Percentiles rank a stretch among this genome's conserved stretches.
phyloP scores from a whole-genome alignment of 2,888 invertebrate species.

The Sinohyriopsis cumingii region DNA sequence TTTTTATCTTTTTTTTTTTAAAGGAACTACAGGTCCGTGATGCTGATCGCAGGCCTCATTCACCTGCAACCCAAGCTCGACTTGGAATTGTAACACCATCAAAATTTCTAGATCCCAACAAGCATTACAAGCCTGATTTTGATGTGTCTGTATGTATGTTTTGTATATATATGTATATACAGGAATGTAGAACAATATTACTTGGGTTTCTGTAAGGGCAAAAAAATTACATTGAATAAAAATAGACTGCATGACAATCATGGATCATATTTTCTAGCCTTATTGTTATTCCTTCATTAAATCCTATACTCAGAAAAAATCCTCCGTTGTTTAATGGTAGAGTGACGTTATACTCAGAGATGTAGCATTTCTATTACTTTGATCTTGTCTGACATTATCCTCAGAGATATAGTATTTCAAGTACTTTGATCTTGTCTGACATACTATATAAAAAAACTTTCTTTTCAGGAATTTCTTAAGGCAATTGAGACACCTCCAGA shows the following conservation, averaged over 20 bases:
- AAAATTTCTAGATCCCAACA: conserved; percentile 54
- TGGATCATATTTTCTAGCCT: too few relatives aligned
- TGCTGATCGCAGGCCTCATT: conserved; percentile 11
- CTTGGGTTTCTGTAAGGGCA: too few relatives aligned
- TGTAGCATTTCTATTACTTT: too few relatives aligned
- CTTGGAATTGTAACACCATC: conserved; percentile 52
- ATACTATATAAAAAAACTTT: not conserved
- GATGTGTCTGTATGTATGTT: conserved; percentile 51
- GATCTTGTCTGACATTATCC: too few relatives aligned
- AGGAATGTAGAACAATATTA: not conserved
- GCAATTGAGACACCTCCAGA: conserved; percentile 37
- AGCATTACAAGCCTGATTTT: conserved; percentile 51
- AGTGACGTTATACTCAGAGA: too few relatives aligned
- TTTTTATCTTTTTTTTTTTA: conserved; percentile 2
- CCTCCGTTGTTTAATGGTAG: not conserved
- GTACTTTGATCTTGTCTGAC: not conserved
- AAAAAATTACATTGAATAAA: too few relatives aligned
- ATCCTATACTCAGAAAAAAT: too few relatives aligned
- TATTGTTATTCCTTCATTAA: too few relatives aligned
- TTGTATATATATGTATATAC: not conserved
- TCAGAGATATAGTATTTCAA: too few relatives aligned
- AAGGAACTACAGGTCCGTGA: conserved; percentile 32
- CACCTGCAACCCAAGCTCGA: conserved; percentile 13
- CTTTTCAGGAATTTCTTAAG: conserved; percentile 36
- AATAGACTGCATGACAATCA: too few relatives aligned